Base-by-base conservation (phyloP, 2,113 vertebrate genomes). In the Dermatemys mawii region DNA sequence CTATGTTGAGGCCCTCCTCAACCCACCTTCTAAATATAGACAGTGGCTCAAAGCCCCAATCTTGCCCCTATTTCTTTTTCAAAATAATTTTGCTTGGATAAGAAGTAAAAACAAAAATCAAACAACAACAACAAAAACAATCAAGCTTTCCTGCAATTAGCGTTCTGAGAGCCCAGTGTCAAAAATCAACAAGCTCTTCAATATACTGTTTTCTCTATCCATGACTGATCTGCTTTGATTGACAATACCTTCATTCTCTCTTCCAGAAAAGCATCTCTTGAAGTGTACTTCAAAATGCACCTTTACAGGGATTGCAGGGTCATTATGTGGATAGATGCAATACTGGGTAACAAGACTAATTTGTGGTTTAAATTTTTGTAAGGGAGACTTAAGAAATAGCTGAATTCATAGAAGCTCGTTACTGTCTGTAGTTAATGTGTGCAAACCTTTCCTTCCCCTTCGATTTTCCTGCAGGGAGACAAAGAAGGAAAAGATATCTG, bases 201-300 rank as follows among this genome's bases (percentile, higher is more conserved):
- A 21, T 80, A 89, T 21, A 90, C 24, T 14, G 91, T 48, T 82
- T 67, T 84, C 51, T 87, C 76, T 48, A 79, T 49, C 75, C 94
- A 76, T 26, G 48, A 12, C 76, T 22, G 86, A 83, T 75, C 3
- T 83, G 27, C 24, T 44, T 26, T 83, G 32, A 90, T 44, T 88
- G 9, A 55, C 48, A 88, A 85, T 92, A 82, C 46, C 96, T 50
- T 78, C 38, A 84, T 82, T 93, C 46, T 26, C 75, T 53, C 13
- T 49, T 55, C 85, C 88, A 51, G 55, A 70, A 51, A 73, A 87
- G 84, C 38, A 83, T 76, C 49, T 70, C 67, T 88, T 79, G 75
- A 92, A 93, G 78, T 1, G 0, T 48, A 54, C 92, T 55, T 93
- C 32, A 90, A 91, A 96, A 92, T 83, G 27, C 60, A 73, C 89